phyloP scores from a whole-genome alignment of 2,888 invertebrate genomes.

The Asteroscopus sphinx region DNA sequence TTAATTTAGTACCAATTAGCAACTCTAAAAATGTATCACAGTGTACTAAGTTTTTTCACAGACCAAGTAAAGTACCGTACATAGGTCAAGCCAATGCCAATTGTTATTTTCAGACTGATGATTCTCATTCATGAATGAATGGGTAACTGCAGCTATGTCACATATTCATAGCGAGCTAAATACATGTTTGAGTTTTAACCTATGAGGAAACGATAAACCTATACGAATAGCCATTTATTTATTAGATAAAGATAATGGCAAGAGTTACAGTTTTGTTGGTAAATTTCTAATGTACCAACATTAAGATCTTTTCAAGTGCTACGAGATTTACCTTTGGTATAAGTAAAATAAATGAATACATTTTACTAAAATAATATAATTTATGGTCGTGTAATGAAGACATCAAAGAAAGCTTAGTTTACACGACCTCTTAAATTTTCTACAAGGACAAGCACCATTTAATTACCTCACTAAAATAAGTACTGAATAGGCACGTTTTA shows the following conservation, averaged over 20 bases:
- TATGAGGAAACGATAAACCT: conserved; percentile 6
- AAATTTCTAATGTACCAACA: conserved; percentile 4
- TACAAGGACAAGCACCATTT: conserved; percentile 48
- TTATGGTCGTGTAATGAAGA: conserved; percentile 21
- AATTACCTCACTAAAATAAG: conserved; percentile 39
- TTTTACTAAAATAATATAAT: conserved; percentile 4
- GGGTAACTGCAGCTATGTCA: no score
- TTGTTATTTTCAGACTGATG: neutral
- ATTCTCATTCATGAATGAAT: neutral
- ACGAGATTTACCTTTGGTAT: conserved; percentile 12
- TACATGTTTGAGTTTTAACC: neutral
- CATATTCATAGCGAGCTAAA: no score
- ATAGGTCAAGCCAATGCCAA: neutral
- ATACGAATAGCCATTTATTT: conserved; percentile 4
- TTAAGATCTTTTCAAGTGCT: conserved; percentile 4
- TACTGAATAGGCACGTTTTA: conserved; percentile 25
- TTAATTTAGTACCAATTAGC: no score
- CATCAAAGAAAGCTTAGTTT: neutral
- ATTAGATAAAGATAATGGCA: conserved; percentile 14
- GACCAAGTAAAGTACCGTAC: no score
- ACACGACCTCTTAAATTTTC: conserved; percentile 19
- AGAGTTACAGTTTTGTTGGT: conserved; percentile 1
- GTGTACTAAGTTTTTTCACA: no score
- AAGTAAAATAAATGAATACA: neutral
- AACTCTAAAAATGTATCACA: no score